Evolutionary conservation across 2,113 vertebrate species (phyloP), one percentile per base, ranked within the genome.

Genomic region (Poecilia latipinna): DNA sequence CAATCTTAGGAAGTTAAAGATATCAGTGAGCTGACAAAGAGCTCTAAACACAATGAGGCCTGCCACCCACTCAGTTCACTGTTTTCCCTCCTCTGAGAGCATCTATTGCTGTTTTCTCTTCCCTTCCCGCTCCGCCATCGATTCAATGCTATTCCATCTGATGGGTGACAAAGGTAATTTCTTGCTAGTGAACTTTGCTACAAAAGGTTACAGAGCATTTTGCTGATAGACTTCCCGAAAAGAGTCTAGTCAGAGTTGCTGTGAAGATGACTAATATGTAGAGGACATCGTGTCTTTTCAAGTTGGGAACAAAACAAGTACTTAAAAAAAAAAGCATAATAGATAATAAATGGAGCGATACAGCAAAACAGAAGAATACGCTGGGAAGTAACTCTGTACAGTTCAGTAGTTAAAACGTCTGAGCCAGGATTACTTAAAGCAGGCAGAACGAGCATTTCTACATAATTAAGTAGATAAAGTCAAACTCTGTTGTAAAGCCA

Each of bases 1-100:
- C 63, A 2, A 44, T 80, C 51, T 31, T 17, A 62, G n/a, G 32
- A 68, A 77, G 83, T 89, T 91, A 90, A 83, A 90, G 87, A 90
- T 89, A 89, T 65, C 85, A 77, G 22, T 29, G 24, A 42, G 57
- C 79, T 86, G 86, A 91, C 88, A 86, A 80, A 83, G 66, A 84
- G 82, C 84, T 73, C 74, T 35, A 77, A 82, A 73, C 81, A 88
- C 84, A 86, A 84, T 84, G 83, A 84, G 78, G 66, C 32, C 65
- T 4, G 68, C 84, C 88, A 68, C 90, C 88, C 83, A 86, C 79
- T 82, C 78, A 64, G 24, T 68, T 77, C 62, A 26, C 78, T 61
- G 48, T 60, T 64, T 65, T 64, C 68, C 72, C 62, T 62, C 72
- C 70, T 33, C 3, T 61, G 37, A 65, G 65, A 77, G 57, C 17